Base-by-base conservation (phyloP, 2,797 vertebrate genomes). In the Notoglanidium macrostoma region DNA sequence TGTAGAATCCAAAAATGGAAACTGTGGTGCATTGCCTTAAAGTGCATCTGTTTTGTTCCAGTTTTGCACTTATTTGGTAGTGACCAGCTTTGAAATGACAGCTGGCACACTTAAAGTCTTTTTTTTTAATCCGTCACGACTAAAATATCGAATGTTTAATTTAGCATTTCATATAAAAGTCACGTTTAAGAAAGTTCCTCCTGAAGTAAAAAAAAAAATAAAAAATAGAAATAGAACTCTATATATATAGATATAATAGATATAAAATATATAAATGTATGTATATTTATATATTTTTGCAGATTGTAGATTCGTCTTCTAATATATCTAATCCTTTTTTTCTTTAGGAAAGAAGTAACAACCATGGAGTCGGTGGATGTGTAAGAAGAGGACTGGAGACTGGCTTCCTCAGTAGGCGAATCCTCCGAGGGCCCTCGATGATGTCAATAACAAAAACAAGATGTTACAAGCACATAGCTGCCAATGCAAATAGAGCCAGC, bases 301-400 rank as follows among this genome's bases (percentile, higher is more conserved):
- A 35, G 7, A n/a, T 61, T 59, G 32, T 80, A 59, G 55, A 40
- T 44, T 40, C 40, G 4, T 44, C 32, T 32, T 40, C 10, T 57
- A 59, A 59, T 78, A 57, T 55, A 57, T 57, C 12, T 57, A 57
- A 12, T 19, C 29, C 3, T 55, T 46, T 86, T 8, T 68, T 55
- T 84, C 29, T 46, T 12, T 67, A 91, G 90, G 90, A 74, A 91
- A 91, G 76, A 91, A 91, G 77, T 91, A 84, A 91, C 0, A 1
- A 17, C n/a, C 15, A 8, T 73, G 55, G 21, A 63, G 83, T 63
- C 70, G 8, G 46, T 82, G 35, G 68, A 76, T 57, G 78, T 32
- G 40, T 65, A 40, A 54, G 65, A 59, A 32, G 70, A 40, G 32
- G 55, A 32, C 67, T 59, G 46, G 51, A 82, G 67, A 84, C 9